Evolutionary conservation across 2,113 vertebrate genomes (phyloP).

Genomic region (Odocoileus hemionus): DNA sequence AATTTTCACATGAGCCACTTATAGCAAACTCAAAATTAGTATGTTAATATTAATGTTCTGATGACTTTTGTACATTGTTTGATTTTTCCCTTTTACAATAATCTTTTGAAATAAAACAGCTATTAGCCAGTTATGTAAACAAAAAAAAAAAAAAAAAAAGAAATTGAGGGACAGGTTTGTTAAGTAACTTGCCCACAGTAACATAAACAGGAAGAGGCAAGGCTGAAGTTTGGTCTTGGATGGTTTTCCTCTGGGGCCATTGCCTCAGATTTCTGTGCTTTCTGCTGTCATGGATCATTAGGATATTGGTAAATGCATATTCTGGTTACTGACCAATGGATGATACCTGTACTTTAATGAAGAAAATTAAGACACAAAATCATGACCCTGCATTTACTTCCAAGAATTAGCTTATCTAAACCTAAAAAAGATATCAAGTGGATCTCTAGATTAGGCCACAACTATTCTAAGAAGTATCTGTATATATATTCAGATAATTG

Average conservation of each 20-base stretch:
- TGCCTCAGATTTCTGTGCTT: background rate
- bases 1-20: background rate
- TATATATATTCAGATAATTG: conserved; percentile 32
- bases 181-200: background rate
- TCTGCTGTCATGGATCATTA: background rate
- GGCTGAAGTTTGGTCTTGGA: background rate
- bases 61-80: background rate
- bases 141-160: background rate
- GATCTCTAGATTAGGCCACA: background rate
- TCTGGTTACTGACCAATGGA: background rate
- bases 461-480: background rate
- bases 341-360: background rate
- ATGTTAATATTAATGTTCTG: background rate
- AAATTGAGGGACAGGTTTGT: background rate
- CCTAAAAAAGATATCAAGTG: background rate
- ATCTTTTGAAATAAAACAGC: background rate
- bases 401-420: background rate
- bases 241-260: background rate
- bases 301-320: background rate
- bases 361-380: background rate
- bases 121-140: background rate
- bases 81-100: background rate
- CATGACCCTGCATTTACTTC: background rate
- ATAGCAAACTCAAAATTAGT: background rate
- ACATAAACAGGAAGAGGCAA: background rate